Conservation (phyloP, 1,140 invertebrate species). For the Nasonia vitripennis region DNA sequence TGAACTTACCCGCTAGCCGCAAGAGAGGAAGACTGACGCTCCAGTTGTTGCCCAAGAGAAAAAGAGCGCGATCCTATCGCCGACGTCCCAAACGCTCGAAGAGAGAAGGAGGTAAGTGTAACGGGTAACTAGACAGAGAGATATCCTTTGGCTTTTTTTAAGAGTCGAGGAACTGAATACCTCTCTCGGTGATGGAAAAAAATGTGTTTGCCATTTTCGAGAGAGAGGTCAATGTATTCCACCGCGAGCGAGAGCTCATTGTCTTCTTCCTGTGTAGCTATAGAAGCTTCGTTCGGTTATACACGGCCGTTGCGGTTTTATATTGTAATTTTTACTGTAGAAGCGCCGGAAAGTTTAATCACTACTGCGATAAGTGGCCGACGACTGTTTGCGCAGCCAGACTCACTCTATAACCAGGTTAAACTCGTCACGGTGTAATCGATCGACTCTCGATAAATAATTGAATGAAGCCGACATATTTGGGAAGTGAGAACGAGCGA, state of each 20-base stretch:
- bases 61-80: background rate
- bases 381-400: no score
- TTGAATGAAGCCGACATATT: no score
- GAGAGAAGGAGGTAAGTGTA: conserved; percentile 1
- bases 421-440: no score
- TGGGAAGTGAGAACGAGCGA: no score
- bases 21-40: background rate
- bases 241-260: background rate
- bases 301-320: no score
- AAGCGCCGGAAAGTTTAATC: no score
- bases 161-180: background rate
- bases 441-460: no score
- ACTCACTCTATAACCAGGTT: no score
- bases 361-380: no score
- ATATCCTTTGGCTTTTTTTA: background rate
- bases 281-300: no score
- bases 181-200: background rate
- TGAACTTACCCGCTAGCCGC: conserved; percentile 10
- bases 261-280: background rate
- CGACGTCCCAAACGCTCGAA: background rate
- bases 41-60: background rate
- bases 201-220: background rate
- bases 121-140: background rate
- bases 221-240: background rate
- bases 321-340: no score